Evolutionary conservation across 2,888 invertebrate genomes (phyloP), one percentile per base, ranked within the genome.

Genomic region (Diarsia brunnea): DNA sequence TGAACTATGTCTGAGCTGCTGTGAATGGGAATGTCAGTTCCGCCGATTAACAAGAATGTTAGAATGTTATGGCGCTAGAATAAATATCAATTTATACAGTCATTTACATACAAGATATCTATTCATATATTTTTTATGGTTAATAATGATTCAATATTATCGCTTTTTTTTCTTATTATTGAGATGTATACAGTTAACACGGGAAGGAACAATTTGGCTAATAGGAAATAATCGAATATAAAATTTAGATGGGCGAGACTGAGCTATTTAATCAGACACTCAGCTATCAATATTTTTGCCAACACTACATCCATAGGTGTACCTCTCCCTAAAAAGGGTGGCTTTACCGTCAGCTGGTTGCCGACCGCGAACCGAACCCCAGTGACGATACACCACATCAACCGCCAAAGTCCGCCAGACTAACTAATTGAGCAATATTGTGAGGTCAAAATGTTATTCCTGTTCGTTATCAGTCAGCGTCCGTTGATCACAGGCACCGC

Each of bases 401-500:
- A 67, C 61, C 58, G 58, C 14, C 24, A 55, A 24, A 24, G 55
- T 27, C 58, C 27, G 24, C 71, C 70, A 61, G 49, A 66, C 58
- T 66, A 45, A 73, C 74, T 75, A 79, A 79, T 75, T 75, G 70
- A 83, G 67, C 71, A 75, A 75, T 75, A 73, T 68, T 75, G 72
- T 82, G 63, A 79, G 70, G 70, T 79, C 73, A 73, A 71, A 75
- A 79, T 69, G 80, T 66, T 82, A 83, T 75, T 73, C 61, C 70
- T 63, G 65, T 7, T 68, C 53, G 58, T 71, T 83, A 83, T 83
- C 82, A 71, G 12, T 38, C 55, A 55, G 53, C 73, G 51, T 83
- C 82, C 82, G 84, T 64, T 80, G 69, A 76, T 83, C 80, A 84
- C 60, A 83, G 73, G 43, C 63, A 71, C 80, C 83, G 80, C 84